Evolutionary conservation across 2,888 invertebrate species (phyloP), one percentile per base, ranked within the genome.

Genomic region (Conistra vaccinii): DNA sequence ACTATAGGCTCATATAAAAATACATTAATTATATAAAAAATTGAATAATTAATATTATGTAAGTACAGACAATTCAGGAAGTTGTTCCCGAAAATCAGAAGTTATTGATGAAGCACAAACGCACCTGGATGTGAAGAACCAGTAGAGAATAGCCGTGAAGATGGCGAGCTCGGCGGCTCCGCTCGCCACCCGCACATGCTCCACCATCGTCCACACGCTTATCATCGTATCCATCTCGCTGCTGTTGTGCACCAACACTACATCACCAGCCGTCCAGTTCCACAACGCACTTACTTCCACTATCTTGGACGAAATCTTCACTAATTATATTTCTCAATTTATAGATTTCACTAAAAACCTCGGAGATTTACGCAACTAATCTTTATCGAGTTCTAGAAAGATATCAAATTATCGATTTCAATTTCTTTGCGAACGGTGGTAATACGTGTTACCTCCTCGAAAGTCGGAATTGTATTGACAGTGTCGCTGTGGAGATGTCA

Each of bases 111-210:
- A 66, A 57, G 61, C 39, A 39, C 39, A 39, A 57, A 83, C 83
- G 73, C 93, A 97, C 97, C 97, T 97, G 86, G 96, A 96, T 69
- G 97, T 97, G 92, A 97, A 97, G 93, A 97, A 97, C 96, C 97
- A 97, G 93, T 97, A 97, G 84, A 97, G 93, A 48, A 97, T 94
- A 76, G 97, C 97, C 84, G 97, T 97, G 93, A 97, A 97, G 92
- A 97, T 96, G 90, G 97, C 97, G 85, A 97, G 93, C 91, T 97
- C 97, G 62, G 97, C 96, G 76, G 97, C 96, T 10, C 97, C 97
- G 90, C 97, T 97, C 93, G 97, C 97, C 91, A 96, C 95, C 89
- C 96, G 88, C 80, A 95, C 94, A 67, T 96, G 93, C 90, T 96
- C 96, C 91, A 96, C 95, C 91, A 95, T 93, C 81, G 94, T 92